Conservation (phyloP, 2,888 invertebrate species). For the Adela reaumurella region DNA sequence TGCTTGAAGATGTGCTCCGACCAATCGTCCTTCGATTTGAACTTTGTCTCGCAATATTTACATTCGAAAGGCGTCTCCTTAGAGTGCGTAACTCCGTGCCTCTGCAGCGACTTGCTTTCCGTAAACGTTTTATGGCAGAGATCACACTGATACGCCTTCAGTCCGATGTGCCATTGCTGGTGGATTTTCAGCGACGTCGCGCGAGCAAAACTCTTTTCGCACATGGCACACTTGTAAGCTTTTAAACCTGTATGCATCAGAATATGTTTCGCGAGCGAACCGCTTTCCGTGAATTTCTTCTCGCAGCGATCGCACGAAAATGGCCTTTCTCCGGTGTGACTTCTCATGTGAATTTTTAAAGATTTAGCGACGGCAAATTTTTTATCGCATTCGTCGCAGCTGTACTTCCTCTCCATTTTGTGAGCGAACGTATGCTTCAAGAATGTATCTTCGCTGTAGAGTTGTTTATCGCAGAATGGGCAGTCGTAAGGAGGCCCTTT, state of each 20-base stretch:
- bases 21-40: background rate
- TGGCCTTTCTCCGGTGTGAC: background rate
- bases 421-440: background rate
- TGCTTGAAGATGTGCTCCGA: background rate
- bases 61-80: background rate
- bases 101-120: background rate
- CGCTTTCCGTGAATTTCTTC: background rate
- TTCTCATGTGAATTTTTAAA: background rate
- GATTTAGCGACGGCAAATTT: background rate
- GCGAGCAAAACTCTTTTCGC: background rate
- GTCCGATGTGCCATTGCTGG: background rate
- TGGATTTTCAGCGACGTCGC: background rate
- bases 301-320: background rate
- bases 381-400: background rate
- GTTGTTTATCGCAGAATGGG: background rate
- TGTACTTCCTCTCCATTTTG: background rate
- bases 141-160: background rate
- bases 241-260: background rate
- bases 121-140: background rate
- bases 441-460: background rate
- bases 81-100: background rate
- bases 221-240: background rate
- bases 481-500: background rate
- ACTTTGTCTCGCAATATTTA: background rate
- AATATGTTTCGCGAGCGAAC: background rate